These are phyloP conservation scores for Spodoptera littoralis DNA, from an alignment of 2,888 invertebrate species.

Conservation along the genomic window DNA sequence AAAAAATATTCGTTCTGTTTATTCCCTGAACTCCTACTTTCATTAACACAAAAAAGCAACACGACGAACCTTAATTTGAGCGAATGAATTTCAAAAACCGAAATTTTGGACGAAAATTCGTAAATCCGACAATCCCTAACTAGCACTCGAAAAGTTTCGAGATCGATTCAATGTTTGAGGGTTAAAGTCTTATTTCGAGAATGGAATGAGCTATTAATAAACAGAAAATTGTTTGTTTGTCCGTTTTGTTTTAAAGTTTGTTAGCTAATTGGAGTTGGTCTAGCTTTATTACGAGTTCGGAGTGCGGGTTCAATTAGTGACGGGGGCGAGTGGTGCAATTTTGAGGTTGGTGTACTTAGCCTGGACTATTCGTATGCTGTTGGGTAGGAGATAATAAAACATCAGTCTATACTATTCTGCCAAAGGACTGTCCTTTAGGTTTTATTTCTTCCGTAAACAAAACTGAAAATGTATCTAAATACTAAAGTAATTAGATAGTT, in stretches of 20 bases:
- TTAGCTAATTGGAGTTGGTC: constrained; percentile 62
- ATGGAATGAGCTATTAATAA: constrained; percentile 52
- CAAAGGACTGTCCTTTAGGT: too few species aligned
- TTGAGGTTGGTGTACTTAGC: background rate
- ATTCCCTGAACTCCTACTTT: background rate
- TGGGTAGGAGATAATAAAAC: too few species aligned
- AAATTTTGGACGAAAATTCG: constrained; percentile 22
- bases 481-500: too few species aligned
- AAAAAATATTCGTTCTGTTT: too few species aligned
- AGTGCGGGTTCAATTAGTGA: constrained; percentile 39
- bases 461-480: too few species aligned
- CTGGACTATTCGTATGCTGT: too few species aligned
- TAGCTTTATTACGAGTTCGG: constrained; percentile 35
- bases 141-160: constrained; percentile 54
- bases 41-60: background rate
- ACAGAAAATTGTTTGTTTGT: constrained; percentile 51
- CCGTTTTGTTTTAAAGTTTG: constrained; percentile 60
- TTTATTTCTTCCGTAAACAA: too few species aligned
- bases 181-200: constrained; percentile 42
- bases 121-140: constrained; percentile 47
- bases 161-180: constrained; percentile 55
- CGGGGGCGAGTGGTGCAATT: constrained; percentile 11
- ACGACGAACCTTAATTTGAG: background rate
- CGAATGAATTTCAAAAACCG: constrained; percentile 11
- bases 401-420: too few species aligned